Evolutionary conservation across 2,797 vertebrate genomes (phyloP).

Genomic region (Hipposideros larvatus): DNA sequence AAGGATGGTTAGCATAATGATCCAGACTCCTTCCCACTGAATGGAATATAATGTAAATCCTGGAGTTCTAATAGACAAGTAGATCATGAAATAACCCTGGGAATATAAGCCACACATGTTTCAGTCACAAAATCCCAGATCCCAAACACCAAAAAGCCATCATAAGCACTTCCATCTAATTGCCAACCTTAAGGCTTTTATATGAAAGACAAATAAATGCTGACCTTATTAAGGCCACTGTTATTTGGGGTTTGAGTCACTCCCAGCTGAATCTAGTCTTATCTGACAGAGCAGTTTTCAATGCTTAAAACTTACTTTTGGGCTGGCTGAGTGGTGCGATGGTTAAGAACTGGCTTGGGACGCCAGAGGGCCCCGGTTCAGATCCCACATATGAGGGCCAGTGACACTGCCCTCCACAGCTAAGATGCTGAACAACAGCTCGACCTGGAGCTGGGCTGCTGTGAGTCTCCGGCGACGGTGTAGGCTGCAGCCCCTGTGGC

Average conservation of each 20-base stretch:
- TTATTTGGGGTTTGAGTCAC: neutral
- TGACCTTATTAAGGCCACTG: neutral
- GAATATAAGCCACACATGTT: neutral
- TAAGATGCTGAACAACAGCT: no score
- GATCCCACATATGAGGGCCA: no score
- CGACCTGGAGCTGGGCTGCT: no score
- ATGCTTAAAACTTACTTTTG: neutral
- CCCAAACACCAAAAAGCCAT: neutral
- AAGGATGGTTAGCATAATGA: neutral
- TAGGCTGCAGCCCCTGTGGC: no score
- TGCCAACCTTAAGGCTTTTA: neutral
- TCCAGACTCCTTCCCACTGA: neutral
- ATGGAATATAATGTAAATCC: neutral
- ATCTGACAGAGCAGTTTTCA: neutral
- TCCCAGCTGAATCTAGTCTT: slow-evolving; percentile 24
- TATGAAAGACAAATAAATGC: neutral
- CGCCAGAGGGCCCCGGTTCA: no score
- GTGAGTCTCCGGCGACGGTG: no score
- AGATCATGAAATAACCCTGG: neutral
- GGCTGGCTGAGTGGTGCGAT: no score
- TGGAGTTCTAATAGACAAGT: neutral
- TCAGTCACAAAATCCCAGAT: neutral
- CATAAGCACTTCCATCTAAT: neutral
- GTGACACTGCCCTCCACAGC: no score
- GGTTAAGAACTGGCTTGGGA: no score